A percentile compares a stretch with the other conserved stretches of the same genome.
Evolutionary conservation across 2,888 invertebrate genomes (phyloP).

Genomic region (Myopa tessellatipennis): DNA sequence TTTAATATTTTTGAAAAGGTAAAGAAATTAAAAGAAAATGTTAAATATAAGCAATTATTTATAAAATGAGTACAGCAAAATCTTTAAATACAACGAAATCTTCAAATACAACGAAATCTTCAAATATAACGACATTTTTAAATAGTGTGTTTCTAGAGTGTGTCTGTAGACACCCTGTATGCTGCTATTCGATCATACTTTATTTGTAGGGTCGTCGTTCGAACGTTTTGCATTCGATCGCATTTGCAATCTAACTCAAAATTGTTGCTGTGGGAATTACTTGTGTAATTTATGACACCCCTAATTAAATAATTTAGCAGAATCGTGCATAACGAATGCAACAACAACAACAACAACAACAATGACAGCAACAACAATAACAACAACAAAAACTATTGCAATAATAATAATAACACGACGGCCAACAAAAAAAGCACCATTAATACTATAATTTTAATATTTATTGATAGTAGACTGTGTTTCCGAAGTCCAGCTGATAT

Average conservation of each 20-base stretch:
- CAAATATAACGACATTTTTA: too few species aligned
- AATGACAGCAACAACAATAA: conserved; percentile 7
- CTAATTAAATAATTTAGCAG: conserved; percentile 34
- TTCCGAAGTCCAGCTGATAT: background rate
- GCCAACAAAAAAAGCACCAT: background rate
- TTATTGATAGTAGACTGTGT: background rate
- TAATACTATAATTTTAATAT: conserved; percentile 24
- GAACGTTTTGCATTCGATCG: background rate
- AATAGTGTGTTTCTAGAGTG: too few species aligned
- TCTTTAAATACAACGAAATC: too few species aligned
- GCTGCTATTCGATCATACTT: background rate
- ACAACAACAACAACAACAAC: conserved; percentile 14
- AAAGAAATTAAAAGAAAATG: too few species aligned
- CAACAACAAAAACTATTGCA: background rate
- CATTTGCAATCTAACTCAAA: conserved; percentile 9
- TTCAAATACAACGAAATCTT: too few species aligned
- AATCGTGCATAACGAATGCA: background rate
- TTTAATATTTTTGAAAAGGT: too few species aligned
- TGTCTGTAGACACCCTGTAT: background rate
- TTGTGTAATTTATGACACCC: conserved; percentile 37
- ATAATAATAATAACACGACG: background rate
- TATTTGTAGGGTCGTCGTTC: too few species aligned
- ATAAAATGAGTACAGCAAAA: too few species aligned
- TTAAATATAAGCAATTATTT: too few species aligned
- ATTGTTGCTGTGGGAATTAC: conserved; percentile 26